These are phyloP conservation scores for Terrapene triunguis DNA, from an alignment of 2,113 vertebrate species.

Conservation along the genomic window DNA sequence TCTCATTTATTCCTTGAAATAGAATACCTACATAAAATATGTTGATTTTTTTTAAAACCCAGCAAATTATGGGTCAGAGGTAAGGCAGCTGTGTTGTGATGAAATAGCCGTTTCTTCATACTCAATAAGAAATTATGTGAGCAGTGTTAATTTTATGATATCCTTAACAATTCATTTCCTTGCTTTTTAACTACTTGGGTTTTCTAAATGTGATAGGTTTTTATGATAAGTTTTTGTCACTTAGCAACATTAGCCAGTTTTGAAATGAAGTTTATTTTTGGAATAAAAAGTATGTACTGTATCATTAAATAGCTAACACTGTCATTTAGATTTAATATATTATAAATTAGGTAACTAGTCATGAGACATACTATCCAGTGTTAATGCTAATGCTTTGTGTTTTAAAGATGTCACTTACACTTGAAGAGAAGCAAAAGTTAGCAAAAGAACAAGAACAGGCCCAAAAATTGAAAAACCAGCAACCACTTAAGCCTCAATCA, in stretches of 20 bases:
- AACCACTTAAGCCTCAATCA: conserved; percentile 89
- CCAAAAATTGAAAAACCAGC: conserved; percentile 94
- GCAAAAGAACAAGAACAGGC: conserved; percentile 98
- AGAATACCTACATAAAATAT: not conserved
- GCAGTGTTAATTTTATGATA: not conserved
- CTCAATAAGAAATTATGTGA: not conserved
- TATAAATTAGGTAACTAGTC: not conserved
- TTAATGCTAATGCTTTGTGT: not conserved
- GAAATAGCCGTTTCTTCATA: not conserved
- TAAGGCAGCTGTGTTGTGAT: not conserved
- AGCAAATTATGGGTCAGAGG: not conserved
- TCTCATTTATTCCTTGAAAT: not conserved
- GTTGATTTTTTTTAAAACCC: not conserved
- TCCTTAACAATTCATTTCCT: not conserved
- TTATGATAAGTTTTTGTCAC: not conserved
- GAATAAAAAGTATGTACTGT: not conserved
- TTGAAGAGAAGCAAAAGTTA: conserved; percentile 97
- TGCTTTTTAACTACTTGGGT: not conserved
- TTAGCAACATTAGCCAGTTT: not conserved
- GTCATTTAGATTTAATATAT: not conserved
- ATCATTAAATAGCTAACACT: not conserved
- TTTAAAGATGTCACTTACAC: conserved; percentile 91
- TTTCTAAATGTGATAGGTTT: not conserved
- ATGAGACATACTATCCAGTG: not conserved
- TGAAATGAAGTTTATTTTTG: not conserved